Evolutionary conservation across 2,888 invertebrate genomes (phyloP).

Genomic region (Eristalis tenax): DNA sequence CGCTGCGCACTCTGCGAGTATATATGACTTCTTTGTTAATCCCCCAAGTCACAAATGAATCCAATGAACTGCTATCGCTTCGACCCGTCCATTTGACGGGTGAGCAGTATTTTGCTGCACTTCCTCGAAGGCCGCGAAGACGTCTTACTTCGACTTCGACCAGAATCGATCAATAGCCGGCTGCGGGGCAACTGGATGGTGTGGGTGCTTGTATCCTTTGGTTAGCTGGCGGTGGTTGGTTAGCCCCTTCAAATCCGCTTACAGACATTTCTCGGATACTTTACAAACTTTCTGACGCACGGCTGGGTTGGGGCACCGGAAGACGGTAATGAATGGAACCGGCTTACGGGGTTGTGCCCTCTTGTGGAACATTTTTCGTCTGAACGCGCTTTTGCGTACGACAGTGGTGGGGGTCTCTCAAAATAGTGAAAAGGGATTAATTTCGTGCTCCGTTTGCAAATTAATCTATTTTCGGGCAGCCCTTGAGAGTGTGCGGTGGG

Average conservation of each 20-base stretch:
- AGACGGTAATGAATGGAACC: neutral
- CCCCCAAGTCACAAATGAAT: constrained; percentile 11
- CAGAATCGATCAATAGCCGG: neutral
- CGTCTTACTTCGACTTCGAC: neutral
- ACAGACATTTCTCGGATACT: constrained; percentile 20
- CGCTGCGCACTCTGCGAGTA: constrained; percentile 4
- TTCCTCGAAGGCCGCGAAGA: neutral
- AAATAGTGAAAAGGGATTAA: neutral
- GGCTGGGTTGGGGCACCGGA: neutral
- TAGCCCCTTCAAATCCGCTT: constrained; percentile 22
- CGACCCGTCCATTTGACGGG: neutral
- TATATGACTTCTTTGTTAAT: constrained; percentile 26
- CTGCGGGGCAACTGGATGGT: neutral
- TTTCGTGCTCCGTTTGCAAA: neutral
- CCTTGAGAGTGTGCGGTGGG: neutral
- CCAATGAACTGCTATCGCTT: constrained; percentile 3
- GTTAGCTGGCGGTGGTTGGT: constrained; percentile 2
- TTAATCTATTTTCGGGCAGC: neutral
- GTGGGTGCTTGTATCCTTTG: neutral
- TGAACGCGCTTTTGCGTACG: constrained; percentile 1
- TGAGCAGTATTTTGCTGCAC: neutral
- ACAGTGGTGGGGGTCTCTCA: neutral
- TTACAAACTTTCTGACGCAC: neutral
- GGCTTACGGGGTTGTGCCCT: neutral
- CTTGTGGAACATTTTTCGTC: neutral